Percentiles rank a stretch among this genome's conserved stretches.
These are phyloP conservation scores for Drosophila parvula DNA, from an alignment of 1,140 invertebrate genomes.

Conservation along the genomic window DNA sequence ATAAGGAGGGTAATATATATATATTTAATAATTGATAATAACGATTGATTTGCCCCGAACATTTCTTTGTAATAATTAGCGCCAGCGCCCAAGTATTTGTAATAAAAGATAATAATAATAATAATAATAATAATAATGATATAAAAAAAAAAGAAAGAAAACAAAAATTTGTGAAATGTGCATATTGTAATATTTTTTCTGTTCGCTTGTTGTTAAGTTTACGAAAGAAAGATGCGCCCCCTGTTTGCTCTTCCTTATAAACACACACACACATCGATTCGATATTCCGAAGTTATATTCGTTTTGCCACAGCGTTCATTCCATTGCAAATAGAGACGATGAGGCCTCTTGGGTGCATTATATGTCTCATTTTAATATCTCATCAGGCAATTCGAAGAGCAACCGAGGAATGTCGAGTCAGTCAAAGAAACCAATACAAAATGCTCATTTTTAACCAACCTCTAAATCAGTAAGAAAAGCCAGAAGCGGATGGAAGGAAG, in stretches of 20 bases:
- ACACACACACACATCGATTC: constrained; percentile 6
- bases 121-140: constrained; percentile 20
- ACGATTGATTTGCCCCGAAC: constrained; percentile 44
- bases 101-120: constrained; percentile 70
- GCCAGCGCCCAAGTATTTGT: constrained; percentile 75
- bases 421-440: constrained; percentile 44
- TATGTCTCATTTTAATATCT: constrained; percentile 44
- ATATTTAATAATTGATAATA: constrained; percentile 21
- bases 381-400: constrained; percentile 48
- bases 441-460: constrained; percentile 69
- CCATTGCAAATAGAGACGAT: constrained; percentile 67
- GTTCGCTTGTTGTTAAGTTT: constrained; percentile 80
- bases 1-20: constrained; percentile 38
- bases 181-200: constrained; percentile 67
- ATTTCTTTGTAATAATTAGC: constrained; percentile 67
- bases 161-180: constrained; percentile 35
- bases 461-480: constrained; percentile 52
- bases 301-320: constrained; percentile 72
- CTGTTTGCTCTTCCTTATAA: constrained; percentile 53
- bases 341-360: background rate
- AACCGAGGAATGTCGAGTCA: constrained; percentile 27
- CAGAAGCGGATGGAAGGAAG: too few species aligned
- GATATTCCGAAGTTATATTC: constrained; percentile 55
- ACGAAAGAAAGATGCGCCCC: constrained; percentile 29
- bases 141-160: constrained; percentile 29